These are phyloP conservation scores for Ophioninae sp. DNA, from an alignment of 2,888 invertebrate species.

Conservation along the genomic window DNA sequence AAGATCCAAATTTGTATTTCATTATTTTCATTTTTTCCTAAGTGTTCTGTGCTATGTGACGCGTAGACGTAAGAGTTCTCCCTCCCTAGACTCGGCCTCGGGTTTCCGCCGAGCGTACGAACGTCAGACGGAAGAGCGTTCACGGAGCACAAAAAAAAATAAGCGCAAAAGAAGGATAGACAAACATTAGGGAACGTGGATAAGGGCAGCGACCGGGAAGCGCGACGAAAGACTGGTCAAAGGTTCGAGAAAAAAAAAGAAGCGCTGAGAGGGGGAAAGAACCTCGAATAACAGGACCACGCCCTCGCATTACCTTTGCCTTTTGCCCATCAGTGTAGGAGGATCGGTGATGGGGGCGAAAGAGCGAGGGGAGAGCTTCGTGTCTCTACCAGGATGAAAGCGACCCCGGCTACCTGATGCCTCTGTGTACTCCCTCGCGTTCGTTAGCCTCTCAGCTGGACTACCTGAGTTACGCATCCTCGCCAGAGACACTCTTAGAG, in stretches of 20 bases:
- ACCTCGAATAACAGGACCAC: constrained; percentile 62
- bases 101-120: neutral
- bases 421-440: constrained; percentile 41
- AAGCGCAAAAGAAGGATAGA: constrained; percentile 40
- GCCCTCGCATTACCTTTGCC: constrained; percentile 65
- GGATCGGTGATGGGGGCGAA: constrained; percentile 22
- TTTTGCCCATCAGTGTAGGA: constrained; percentile 56
- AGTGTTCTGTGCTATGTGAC: neutral
- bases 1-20: neutral
- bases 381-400: constrained; percentile 60
- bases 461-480: constrained; percentile 67
- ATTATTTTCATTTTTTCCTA: neutral
- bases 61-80: neutral
- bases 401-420: constrained; percentile 65
- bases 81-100: neutral
- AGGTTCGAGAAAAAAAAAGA: constrained; percentile 32
- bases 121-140: constrained; percentile 23
- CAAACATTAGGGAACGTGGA: constrained; percentile 46
- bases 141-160: constrained; percentile 20
- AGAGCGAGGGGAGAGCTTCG: neutral
- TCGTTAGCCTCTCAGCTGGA: constrained; percentile 46
- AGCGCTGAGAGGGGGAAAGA: constrained; percentile 29
- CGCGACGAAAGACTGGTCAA: constrained; percentile 53
- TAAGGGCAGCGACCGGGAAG: constrained; percentile 63
- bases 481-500: constrained; percentile 4